Base-by-base conservation (phyloP, 2,797 vertebrate species). In the Halcyon badia region DNA sequence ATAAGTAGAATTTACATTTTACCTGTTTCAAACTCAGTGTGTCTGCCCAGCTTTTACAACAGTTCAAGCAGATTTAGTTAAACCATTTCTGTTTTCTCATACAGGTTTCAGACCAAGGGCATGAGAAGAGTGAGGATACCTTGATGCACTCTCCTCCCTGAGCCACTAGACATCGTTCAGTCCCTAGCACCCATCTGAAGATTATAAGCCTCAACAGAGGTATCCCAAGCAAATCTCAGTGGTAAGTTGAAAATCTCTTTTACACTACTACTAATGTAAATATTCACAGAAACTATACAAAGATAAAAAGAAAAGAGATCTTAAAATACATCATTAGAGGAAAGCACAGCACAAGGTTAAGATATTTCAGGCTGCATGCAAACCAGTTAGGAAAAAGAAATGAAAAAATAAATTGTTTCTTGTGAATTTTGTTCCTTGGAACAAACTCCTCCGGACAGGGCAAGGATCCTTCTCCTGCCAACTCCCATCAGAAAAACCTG, bases 321-420 rank as follows among this genome's bases (percentile, higher is more conserved):
- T 41, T 16, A 42, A 91, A 69, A 49, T 31, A n/a, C 4, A 9
- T 49, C 6, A 60, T 77, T 90, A 80, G 64, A n/a, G 49, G 49
- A 80, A 68, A 72, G 65, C 69, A 58, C 20, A 69, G 69, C 46
- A 83, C 65, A 64, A 73, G n/a, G 48, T 75, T 78, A 91, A 81
- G 64, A 30, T 76, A 22, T 35, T 96, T 62, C 39, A 79, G 35
- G 81, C 49, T 82, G 39, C 95, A 85, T 90, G 90, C 92, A 85
- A 64, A 37, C 60, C 51, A 60, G n/a, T 84, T 13, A 60, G 57
- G 57, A 6, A 30, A 25, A 68, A 72, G 41, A 56, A 28, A 31
- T 11, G 33, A 33, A 42, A 78, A 78, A 82, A 66, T n/a, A n/a
- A n/a, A n/a, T 1, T 51, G n/a, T 65, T 90, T 85, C 35, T 56